phyloP scores from a whole-genome alignment of 2,113 vertebrate genomes.

The Rhabdornis inornatus region DNA sequence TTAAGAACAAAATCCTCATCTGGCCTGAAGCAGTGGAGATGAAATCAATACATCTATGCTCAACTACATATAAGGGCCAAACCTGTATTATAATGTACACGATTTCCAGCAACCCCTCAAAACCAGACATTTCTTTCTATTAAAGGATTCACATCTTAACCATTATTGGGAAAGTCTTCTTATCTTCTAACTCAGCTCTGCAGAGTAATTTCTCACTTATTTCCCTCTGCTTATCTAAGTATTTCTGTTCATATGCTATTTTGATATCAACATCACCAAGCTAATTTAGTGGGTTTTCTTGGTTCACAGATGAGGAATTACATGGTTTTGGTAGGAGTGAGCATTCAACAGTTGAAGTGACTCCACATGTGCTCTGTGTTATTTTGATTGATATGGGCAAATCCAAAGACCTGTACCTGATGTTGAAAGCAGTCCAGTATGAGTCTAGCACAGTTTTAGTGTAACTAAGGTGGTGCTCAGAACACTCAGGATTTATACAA shows the following conservation, averaged over 20 bases:
- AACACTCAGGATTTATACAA: not conserved
- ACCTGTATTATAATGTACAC: not conserved
- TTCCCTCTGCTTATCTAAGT: not conserved
- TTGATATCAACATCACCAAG: not conserved
- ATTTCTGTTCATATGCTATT: not conserved
- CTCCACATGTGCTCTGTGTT: not conserved
- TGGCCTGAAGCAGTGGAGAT: not conserved
- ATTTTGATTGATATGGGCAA: not conserved
- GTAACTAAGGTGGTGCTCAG: not conserved
- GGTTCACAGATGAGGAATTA: not conserved
- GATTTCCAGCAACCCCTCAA: not conserved
- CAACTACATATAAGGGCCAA: not conserved
- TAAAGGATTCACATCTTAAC: not conserved
- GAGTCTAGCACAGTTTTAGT: not conserved
- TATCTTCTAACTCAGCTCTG: not conserved
- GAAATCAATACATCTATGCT: not conserved
- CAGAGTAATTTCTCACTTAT: not conserved
- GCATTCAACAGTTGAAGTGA: not conserved
- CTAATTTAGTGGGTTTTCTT: not conserved
- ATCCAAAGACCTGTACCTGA: not conserved
- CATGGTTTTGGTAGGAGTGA: not conserved
- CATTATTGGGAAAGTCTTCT: not conserved
- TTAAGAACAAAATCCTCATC: not conserved
- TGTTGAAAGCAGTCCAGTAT: not conserved
- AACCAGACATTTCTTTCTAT: not conserved